Percentiles rank a stretch among this genome's conserved stretches.
phyloP scores from a whole-genome alignment of 2,888 invertebrate species.

The Pollenia amentaria region DNA sequence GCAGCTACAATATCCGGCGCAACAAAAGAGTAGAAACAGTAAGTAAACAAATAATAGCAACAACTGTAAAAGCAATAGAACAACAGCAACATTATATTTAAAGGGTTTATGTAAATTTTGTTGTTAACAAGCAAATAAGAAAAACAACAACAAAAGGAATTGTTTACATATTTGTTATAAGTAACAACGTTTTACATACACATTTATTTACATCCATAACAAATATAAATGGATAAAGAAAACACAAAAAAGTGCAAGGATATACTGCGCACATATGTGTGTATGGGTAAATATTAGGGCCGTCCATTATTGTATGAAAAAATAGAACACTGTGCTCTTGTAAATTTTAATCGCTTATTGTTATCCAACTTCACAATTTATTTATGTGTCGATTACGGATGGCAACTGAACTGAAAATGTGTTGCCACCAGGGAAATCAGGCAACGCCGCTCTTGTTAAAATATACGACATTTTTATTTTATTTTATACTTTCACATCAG shows the following conservation, averaged over 20 bases:
- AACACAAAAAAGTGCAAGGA: not conserved
- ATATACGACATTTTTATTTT: too few species aligned
- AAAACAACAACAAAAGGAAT: constrained; percentile 4
- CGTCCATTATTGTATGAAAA: too few species aligned
- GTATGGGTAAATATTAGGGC: not conserved
- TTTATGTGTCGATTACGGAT: too few species aligned
- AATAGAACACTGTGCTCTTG: too few species aligned
- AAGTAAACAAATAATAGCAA: constrained; percentile 32
- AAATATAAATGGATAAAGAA: not conserved
- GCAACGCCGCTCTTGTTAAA: too few species aligned
- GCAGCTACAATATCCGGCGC: constrained; percentile 39
- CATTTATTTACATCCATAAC: not conserved
- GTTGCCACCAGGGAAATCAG: too few species aligned
- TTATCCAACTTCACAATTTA: too few species aligned
- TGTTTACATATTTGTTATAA: constrained; percentile 37
- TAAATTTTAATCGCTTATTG: too few species aligned
- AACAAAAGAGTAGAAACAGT: constrained; percentile 21
- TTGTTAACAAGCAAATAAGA: constrained; percentile 15
- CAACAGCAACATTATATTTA: constrained; percentile 30
- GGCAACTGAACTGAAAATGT: too few species aligned
- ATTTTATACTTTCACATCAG: too few species aligned
- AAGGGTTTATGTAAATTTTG: constrained; percentile 35
- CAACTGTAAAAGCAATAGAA: not conserved
- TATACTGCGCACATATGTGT: not conserved
- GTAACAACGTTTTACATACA: constrained; percentile 3